Evolutionary conservation across 2,888 invertebrate genomes (phyloP).

Genomic region (Lypha dubia): DNA sequence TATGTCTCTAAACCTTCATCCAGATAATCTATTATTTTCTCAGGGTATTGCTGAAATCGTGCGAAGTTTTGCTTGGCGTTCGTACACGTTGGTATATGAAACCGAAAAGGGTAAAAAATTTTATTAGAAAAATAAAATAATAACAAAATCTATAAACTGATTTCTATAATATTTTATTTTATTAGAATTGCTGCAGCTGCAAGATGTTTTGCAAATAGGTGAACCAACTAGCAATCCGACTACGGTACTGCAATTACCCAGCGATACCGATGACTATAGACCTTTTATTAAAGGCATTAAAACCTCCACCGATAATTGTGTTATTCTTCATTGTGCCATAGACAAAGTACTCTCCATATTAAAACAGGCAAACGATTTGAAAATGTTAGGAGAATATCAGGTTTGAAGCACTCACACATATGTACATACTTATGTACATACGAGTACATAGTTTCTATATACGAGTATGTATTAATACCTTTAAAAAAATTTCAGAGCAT

Average conservation of each 20-base stretch:
- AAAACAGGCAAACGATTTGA: conserved; percentile 90
- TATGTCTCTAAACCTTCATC: conserved; percentile 88
- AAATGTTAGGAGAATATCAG: conserved; percentile 92
- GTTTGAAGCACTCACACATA: conserved; percentile 78
- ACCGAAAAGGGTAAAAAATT: conserved; percentile 87
- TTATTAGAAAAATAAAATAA: not conserved
- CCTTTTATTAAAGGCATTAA: conserved; percentile 90
- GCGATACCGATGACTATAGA: conserved; percentile 84
- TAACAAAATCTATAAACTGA: not conserved
- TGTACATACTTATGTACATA: not conserved
- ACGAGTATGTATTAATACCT: not conserved
- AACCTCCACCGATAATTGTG: conserved; percentile 87
- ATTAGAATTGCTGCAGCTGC: conserved; percentile 88
- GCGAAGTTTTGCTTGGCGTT: conserved; percentile 90
- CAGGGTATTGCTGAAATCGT: conserved; percentile 90
- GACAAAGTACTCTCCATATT: conserved; percentile 88
- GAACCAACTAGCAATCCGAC: conserved; percentile 87
- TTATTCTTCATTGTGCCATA: conserved; percentile 90
- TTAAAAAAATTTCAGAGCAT: conserved; percentile 85
- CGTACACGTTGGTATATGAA: conserved; percentile 92
- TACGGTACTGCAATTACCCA: conserved; percentile 87
- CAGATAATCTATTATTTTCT: conserved; percentile 86
- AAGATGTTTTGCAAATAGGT: conserved; percentile 90
- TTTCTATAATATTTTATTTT: not conserved
- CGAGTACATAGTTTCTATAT: not conserved